Base-by-base conservation (phyloP, 2,113 vertebrate genomes). In the Oplegnathus fasciatus region DNA sequence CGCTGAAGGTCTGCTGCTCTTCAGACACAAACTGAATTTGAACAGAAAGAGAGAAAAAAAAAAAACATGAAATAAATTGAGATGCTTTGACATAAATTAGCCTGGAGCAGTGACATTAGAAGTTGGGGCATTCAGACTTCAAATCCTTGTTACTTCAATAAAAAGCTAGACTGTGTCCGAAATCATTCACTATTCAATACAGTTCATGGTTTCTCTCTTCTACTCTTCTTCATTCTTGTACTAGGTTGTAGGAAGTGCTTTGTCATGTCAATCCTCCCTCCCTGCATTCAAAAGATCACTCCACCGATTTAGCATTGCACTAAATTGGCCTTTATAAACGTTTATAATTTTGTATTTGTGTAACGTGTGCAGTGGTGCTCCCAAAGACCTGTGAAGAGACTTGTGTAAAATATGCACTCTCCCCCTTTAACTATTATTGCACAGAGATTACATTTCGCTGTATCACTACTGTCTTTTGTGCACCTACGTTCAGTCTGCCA, bases 1-100 rank as follows among this genome's bases (percentile, higher is more conserved):
- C 42, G 17, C 73, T 83, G 84, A 91, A 90, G 89, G 89, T 90
- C 83, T 85, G 61, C 83, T 3, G 69, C 85, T 83, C 64, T 80
- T 85, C 75, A 84, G 42, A 42, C 75, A 52, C 62, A 66, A 75
- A 75, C 54, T 44, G 40, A 55, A 73, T 60, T 83, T 67, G 5
- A 70, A 61, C 18, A 76, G 68, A 68, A 73, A 69, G 48, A 60
- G 28, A 50, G 9, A 32, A 17, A 37, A 9, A 8, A 11, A 42
- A 24, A 30, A 18, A 17, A 4, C 1, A 5, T 24, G 24, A 66
- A 62, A 22, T 32, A 61, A 72, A 75, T 42, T 24, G 44, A 68
- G 32, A 75, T 55, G 37, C 57, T 86, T 57, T 73, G 68, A 82
- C 34, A 48, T 28, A 24, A 70, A 88, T 77, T 57, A 40, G 42